These are phyloP conservation scores for Gymnosoma rotundatum DNA, from an alignment of 2,888 invertebrate species.

Conservation along the genomic window DNA sequence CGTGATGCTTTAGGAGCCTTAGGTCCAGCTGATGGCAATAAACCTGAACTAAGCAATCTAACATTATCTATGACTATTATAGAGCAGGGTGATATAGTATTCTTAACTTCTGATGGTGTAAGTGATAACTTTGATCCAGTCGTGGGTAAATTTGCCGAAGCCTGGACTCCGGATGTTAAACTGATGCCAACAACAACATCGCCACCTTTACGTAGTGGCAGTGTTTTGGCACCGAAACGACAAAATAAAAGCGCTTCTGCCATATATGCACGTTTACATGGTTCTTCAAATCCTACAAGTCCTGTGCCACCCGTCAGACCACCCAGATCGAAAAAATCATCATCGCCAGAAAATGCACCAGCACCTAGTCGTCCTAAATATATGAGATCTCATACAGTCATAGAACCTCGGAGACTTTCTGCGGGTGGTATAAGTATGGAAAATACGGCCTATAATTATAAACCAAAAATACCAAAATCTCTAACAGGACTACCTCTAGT, in stretches of 20 bases:
- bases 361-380: slow-evolving; percentile 82
- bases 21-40: slow-evolving; percentile 92
- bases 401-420: slow-evolving; percentile 79
- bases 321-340: slow-evolving; percentile 75
- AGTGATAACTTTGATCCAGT: slow-evolving; percentile 96
- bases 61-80: slow-evolving; percentile 92
- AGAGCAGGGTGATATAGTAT: slow-evolving; percentile 91
- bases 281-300: slow-evolving; percentile 65
- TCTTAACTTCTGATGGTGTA: slow-evolving; percentile 94
- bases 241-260: slow-evolving; percentile 82
- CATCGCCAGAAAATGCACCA: slow-evolving; percentile 72
- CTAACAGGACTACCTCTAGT: slow-evolving; percentile 86
- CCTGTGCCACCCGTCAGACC: slow-evolving; percentile 73
- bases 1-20: slow-evolving; percentile 93
- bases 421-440: slow-evolving; percentile 57
- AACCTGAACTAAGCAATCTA: slow-evolving; percentile 93
- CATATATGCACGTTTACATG: slow-evolving; percentile 79
- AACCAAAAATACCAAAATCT: slow-evolving; percentile 82
- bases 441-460: slow-evolving; percentile 56
- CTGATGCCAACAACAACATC: slow-evolving; percentile 69
- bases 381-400: slow-evolving; percentile 82
- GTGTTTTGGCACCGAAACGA: slow-evolving; percentile 78
- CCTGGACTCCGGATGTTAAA: slow-evolving; percentile 81
- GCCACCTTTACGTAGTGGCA: slow-evolving; percentile 58
- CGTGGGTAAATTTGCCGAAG: slow-evolving; percentile 91